These are phyloP conservation scores for Fundulus diaphanus DNA, from an alignment of 2,797 vertebrate genomes.

Conservation along the genomic window DNA sequence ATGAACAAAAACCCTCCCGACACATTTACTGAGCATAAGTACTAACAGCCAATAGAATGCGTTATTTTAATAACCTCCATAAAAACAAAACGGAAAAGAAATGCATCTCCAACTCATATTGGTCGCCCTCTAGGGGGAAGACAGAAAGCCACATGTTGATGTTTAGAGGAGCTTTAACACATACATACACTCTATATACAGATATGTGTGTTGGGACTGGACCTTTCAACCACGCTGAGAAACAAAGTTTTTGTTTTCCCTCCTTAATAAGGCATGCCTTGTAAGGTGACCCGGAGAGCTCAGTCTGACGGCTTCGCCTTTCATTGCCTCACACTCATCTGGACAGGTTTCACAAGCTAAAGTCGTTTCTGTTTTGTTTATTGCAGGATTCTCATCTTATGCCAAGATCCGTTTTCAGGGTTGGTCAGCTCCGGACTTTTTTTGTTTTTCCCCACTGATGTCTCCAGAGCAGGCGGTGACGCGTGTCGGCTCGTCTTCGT, in stretches of 20 bases:
- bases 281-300: slow-evolving; percentile 39
- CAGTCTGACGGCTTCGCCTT: slow-evolving; percentile 25
- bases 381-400: slow-evolving; percentile 2
- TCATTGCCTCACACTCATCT: slow-evolving; percentile 1
- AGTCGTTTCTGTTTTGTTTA: not conserved
- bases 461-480: not conserved
- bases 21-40: not conserved
- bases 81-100: slow-evolving; percentile 45
- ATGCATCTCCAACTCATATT: slow-evolving; percentile 25
- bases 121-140: slow-evolving; percentile 38
- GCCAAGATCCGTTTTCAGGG: not conserved
- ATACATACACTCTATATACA: slow-evolving; percentile 49
- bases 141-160: slow-evolving; percentile 29
- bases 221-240: slow-evolving; percentile 62
- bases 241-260: not conserved
- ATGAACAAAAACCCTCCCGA: not conserved
- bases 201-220: slow-evolving; percentile 46
- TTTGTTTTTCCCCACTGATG: not conserved
- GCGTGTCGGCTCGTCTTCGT: slow-evolving; percentile 3
- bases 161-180: slow-evolving; percentile 31
- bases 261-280: slow-evolving; percentile 54
- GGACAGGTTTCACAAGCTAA: not conserved
- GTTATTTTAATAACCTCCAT: slow-evolving; percentile 34
- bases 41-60: slow-evolving; percentile 20
- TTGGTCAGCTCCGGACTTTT: slow-evolving; percentile 1